Base-by-base conservation (phyloP, 2,888 invertebrate species). In the Clivina fossor region DNA sequence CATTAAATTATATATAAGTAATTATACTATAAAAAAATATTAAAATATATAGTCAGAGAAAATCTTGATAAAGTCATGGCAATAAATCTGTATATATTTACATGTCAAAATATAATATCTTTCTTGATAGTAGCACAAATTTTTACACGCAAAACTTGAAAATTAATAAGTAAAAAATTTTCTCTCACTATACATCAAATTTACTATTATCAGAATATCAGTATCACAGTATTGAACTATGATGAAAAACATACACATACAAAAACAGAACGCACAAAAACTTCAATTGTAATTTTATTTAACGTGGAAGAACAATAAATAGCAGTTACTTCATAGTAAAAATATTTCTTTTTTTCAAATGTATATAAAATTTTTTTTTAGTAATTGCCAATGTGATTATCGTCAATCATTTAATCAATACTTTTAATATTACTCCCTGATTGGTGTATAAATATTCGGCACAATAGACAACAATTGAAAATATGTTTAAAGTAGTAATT, bases 301-400 rank as follows among this genome's bases (percentile, higher is more conserved):
- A 7, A 24, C 9, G 37, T 53, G 53, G 53, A 53, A 53, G 53
- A 53, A 53, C 53, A 44, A 53, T 53, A 53, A 51, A 53, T 44
- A 53, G 53, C 53, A 53, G 53, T 53, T 37, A 53, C 44, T 44
- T 53, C 53, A 53, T 53, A 53, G 53, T 53, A 53, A 53, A 53
- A 53, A 53, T 53, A 53, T 53, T 53, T 53, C 53, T 53, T 53
- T 47, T 44, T 22, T 53, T 44, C n/a, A n/a, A n/a, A 53, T 44
- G 37, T 53, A 44, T 44, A 44, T 53, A 53, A 44, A 53, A 53
- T 43, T 44, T 37, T 44, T 53, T 50, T 24, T 53, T 20, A 28
- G 43, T 53, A 53, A 37, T 35, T 53, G 44, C 53, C 53, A 53
- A 53, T 53, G 44, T 53, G 53, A 53, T 53, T 53, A 44, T 53